phyloP scores from a whole-genome alignment of 2,113 vertebrate genomes.

The Paradoxurus hermaphroditus region DNA sequence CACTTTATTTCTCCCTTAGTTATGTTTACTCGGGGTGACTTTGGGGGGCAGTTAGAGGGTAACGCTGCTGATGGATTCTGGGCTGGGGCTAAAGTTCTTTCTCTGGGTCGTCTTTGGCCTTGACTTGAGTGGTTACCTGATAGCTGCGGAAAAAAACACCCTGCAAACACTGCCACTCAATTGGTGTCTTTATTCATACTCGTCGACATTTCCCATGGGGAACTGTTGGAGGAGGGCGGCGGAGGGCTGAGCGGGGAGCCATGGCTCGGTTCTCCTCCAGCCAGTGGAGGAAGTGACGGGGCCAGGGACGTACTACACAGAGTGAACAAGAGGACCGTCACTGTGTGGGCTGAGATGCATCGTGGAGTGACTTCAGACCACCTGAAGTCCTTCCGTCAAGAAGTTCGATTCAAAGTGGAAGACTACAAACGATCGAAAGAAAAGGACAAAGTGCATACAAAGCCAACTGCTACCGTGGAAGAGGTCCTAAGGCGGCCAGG shows the following conservation, averaged over 20 bases:
- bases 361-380: conserved; percentile 63
- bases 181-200: conserved; percentile 70
- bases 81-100: background rate
- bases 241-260: background rate
- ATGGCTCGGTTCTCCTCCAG: conserved; percentile 55
- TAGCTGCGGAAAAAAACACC: background rate
- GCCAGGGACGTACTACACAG: conserved; percentile 1
- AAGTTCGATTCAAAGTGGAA: conserved; percentile 59
- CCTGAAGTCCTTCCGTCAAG: conserved; percentile 73
- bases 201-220: conserved; percentile 70
- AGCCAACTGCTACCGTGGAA: conserved; percentile 75
- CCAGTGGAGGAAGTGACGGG: conserved; percentile 61
- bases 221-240: conserved; percentile 34
- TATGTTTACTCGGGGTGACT: background rate
- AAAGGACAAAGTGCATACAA: conserved; percentile 77
- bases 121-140: background rate
- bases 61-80: background rate
- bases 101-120: background rate
- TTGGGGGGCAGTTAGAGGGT: background rate
- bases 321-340: conserved; percentile 37
- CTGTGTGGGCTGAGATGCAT: conserved; percentile 64
- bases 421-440: background rate
- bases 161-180: conserved; percentile 22
- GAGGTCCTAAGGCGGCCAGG: conserved; percentile 80
- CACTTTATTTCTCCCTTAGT: background rate